These are phyloP conservation scores for Smutsia temminckii DNA, from an alignment of 2,797 vertebrate genomes.

Conservation along the genomic window DNA sequence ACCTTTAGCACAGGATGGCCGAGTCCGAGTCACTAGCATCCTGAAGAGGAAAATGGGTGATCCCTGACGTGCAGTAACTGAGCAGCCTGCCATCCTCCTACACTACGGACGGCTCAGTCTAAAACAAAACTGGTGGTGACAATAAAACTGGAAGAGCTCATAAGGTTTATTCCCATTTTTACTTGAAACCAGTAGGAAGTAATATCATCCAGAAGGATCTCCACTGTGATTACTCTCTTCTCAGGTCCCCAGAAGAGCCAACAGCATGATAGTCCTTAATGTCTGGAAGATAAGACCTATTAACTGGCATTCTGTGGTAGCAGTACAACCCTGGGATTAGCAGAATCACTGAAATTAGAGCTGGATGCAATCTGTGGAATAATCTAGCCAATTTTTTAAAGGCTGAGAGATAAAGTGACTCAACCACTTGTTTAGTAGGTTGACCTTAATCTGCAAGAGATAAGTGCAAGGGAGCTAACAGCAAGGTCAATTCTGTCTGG, in stretches of 20 bases:
- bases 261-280: background rate
- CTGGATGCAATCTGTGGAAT: background rate
- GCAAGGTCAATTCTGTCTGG: background rate
- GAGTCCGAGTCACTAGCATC: background rate
- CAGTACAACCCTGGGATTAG: background rate
- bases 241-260: background rate
- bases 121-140: background rate
- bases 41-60: background rate
- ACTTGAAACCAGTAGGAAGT: background rate
- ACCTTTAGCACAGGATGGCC: background rate
- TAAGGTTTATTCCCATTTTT: constrained; percentile 15
- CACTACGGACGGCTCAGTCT: background rate
- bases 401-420: background rate
- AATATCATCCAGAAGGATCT: background rate
- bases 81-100: background rate
- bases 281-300: background rate
- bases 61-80: background rate
- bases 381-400: background rate
- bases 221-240: constrained; percentile 11
- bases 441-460: background rate
- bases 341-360: background rate
- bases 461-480: background rate
- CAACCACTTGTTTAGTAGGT: background rate
- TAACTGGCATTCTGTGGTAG: background rate
- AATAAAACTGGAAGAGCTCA: constrained; percentile 24